phyloP scores from a whole-genome alignment of 2,113 vertebrate species.

The Centropus unirufus region DNA sequence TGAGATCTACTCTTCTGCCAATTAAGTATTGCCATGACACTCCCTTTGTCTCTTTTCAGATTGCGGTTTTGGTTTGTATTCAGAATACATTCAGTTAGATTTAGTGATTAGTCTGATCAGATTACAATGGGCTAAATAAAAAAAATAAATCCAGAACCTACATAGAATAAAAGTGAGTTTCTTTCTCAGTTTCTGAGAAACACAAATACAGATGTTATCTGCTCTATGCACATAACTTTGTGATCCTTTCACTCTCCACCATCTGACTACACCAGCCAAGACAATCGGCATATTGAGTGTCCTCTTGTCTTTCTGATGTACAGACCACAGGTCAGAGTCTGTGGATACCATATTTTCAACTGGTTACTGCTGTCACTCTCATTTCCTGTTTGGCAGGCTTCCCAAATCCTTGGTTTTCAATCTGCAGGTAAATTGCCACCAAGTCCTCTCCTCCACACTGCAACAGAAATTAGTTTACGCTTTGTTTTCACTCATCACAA shows the following conservation, averaged over 20 bases:
- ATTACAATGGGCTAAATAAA: not conserved
- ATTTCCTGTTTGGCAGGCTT: not conserved
- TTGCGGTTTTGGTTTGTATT: not conserved
- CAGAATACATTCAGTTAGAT: not conserved
- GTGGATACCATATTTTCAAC: not conserved
- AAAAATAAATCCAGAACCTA: not conserved
- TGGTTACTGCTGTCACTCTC: not conserved
- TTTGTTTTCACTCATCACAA: not conserved
- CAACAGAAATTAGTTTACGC: not conserved
- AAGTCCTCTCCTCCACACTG: fast-evolving
- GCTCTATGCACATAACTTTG: fast-evolving
- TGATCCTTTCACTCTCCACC: not conserved
- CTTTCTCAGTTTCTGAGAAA: not conserved
- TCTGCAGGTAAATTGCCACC: not conserved
- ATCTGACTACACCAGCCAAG: not conserved
- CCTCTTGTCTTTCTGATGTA: not conserved
- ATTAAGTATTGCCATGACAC: not conserved
- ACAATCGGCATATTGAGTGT: not conserved
- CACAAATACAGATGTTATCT: not conserved
- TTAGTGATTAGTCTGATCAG: not conserved
- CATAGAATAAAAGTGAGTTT: not conserved
- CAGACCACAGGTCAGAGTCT: not conserved
- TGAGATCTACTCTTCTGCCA: not conserved
- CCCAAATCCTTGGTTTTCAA: not conserved
- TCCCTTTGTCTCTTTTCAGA: not conserved